Percentiles rank a stretch among this genome's conserved stretches.
phyloP scores from a whole-genome alignment of 2,797 vertebrate species.

The Silurus aristotelis region DNA sequence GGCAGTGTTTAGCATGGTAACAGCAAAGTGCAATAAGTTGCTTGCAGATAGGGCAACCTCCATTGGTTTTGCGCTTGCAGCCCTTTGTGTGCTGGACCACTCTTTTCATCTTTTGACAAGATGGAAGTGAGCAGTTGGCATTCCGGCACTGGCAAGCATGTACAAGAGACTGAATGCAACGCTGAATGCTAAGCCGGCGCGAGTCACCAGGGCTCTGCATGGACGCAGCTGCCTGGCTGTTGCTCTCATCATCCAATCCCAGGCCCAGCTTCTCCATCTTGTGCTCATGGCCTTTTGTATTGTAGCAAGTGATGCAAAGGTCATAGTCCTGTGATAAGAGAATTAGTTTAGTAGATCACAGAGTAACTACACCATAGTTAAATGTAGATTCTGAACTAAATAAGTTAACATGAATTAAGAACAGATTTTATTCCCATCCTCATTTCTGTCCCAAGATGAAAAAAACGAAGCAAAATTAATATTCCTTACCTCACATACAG shows the following conservation, averaged over 20 bases:
- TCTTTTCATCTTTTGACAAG: constrained; percentile 98
- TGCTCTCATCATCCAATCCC: constrained; percentile 93
- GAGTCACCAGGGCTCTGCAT: constrained; percentile 96
- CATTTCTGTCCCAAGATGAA: neutral
- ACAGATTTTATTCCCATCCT: neutral
- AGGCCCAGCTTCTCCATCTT: constrained; percentile 98
- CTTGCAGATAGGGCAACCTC: constrained; percentile 97
- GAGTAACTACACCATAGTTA: neutral
- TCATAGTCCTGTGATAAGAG: constrained; percentile 87
- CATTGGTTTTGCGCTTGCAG: constrained; percentile 97
- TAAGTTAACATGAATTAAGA: neutral
- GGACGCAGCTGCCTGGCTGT: constrained; percentile 86
- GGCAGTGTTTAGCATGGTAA: constrained; percentile 98
- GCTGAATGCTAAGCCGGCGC: constrained; percentile 94
- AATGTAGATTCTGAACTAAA: neutral
- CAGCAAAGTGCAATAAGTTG: constrained; percentile 97
- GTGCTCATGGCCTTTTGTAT: constrained; percentile 93
- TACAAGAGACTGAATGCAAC: constrained; percentile 97
- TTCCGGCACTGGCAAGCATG: constrained; percentile 98
- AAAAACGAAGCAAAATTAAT: neutral
- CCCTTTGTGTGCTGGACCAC: constrained; percentile 97
- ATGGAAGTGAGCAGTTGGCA: constrained; percentile 94
- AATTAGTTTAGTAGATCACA: neutral
- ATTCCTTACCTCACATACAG: constrained; percentile 89
- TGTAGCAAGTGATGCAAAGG: constrained; percentile 96